These are phyloP conservation scores for Pocillopora damicornis DNA, from an alignment of 64 coral and sea anemone species.

Conservation along the genomic window DNA sequence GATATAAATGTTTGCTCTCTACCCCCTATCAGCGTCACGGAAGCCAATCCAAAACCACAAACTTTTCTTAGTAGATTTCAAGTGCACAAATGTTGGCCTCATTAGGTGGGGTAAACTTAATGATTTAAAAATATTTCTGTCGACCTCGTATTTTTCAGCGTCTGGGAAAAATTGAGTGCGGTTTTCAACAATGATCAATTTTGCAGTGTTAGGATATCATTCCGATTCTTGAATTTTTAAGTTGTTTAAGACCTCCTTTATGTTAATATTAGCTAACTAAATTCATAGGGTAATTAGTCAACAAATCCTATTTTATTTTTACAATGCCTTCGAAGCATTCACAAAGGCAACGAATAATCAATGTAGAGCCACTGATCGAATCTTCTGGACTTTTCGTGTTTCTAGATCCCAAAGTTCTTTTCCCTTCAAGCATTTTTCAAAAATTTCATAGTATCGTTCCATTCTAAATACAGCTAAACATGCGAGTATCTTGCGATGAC, in stretches of 20 bases:
- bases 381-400: neutral
- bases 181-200: neutral
- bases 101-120: neutral
- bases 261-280: neutral
- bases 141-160: neutral
- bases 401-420: no score
- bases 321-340: neutral
- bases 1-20: neutral
- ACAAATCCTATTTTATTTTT: neutral
- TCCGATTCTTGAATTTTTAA: neutral
- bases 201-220: neutral
- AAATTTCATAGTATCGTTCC: no score
- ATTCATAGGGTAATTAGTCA: neutral
- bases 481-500: no score
- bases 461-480: no score
- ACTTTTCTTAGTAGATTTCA: no score
- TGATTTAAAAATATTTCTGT: neutral
- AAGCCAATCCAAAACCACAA: neutral
- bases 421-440: no score
- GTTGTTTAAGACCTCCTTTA: neutral
- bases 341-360: neutral
- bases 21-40: conserved; percentile 26
- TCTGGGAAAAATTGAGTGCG: neutral
- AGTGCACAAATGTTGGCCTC: neutral
- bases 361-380: neutral